These are phyloP conservation scores for Desoria tigrina DNA, from an alignment of 2,888 invertebrate species.

Conservation along the genomic window DNA sequence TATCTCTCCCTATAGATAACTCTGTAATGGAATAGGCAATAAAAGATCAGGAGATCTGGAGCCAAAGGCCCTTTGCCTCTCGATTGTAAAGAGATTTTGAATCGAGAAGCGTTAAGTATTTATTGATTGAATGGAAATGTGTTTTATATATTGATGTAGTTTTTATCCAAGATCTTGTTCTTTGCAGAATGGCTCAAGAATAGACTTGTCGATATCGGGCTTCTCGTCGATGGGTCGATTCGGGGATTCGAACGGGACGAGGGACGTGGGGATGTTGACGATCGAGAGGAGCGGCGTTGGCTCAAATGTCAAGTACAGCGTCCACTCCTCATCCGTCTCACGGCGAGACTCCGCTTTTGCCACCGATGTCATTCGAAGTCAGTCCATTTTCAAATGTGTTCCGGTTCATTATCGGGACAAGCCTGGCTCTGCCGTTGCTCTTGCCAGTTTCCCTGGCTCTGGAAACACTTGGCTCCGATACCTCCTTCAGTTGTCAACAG, in stretches of 20 bases:
- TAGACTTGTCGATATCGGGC: no score
- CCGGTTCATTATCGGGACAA: slow-evolving; percentile 47
- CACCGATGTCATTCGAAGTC: slow-evolving; percentile 48
- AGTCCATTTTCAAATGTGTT: slow-evolving; percentile 51
- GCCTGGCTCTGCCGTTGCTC: slow-evolving; percentile 65
- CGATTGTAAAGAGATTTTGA: no score
- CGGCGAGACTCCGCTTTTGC: slow-evolving; percentile 38
- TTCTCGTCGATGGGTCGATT: not conserved
- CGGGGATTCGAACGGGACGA: not conserved
- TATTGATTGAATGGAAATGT: no score
- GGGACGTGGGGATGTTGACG: slow-evolving; percentile 8
- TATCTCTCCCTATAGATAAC: no score
- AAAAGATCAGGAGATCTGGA: no score
- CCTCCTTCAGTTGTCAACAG: slow-evolving; percentile 74
- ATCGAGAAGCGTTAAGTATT: no score
- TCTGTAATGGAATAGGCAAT: no score
- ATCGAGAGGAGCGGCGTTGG: not conserved
- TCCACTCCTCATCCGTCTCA: slow-evolving; percentile 3
- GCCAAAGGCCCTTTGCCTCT: no score
- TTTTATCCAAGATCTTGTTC: not conserved
- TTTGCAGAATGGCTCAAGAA: slow-evolving; percentile 5
- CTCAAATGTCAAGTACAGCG: not conserved
- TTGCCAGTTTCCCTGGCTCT: slow-evolving; percentile 80
- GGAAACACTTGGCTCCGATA: slow-evolving; percentile 83
- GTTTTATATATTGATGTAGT: no score